Conservation (phyloP, 2,797 vertebrate genomes). For the Alca torda region DNA sequence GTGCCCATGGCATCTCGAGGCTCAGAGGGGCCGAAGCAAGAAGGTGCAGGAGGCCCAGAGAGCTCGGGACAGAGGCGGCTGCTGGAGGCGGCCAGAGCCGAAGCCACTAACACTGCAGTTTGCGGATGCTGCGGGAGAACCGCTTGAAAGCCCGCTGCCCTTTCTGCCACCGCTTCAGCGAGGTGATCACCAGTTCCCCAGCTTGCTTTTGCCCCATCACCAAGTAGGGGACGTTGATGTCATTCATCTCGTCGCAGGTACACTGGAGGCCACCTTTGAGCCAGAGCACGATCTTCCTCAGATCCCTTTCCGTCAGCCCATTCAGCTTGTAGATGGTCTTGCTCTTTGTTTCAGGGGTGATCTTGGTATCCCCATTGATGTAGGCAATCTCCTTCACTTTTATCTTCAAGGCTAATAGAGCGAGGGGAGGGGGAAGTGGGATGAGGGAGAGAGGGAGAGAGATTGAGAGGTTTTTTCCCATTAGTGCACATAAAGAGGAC, state of each 20-base stretch:
- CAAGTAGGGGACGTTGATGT: conserved; percentile 95
- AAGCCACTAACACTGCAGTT: conserved; percentile 89
- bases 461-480: conserved; percentile 25
- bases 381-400: conserved; percentile 99
- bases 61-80: conserved; percentile 27
- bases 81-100: neutral
- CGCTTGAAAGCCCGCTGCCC: conserved; percentile 95
- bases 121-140: conserved; percentile 96
- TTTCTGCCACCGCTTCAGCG: conserved; percentile 96
- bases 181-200: conserved; percentile 95
- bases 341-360: conserved; percentile 95
- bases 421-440: neutral
- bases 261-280: conserved; percentile 94
- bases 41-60: conserved; percentile 62
- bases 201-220: conserved; percentile 97
- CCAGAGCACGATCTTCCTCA: conserved; percentile 92
- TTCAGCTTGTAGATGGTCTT: conserved; percentile 98
- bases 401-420: conserved; percentile 91
- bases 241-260: conserved; percentile 96
- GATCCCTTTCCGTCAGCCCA: conserved; percentile 90
- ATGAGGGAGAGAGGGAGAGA: conserved; percentile 31
- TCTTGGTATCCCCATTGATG: conserved; percentile 96
- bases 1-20: conserved; percentile 17
- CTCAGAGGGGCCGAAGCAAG: conserved; percentile 40
- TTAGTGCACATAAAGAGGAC: conserved; percentile 63